A percentile compares a stretch with the other conserved stretches of the same genome.
Evolutionary conservation across 2,888 invertebrate genomes (phyloP).

Genomic region (Icerya purchasi): DNA sequence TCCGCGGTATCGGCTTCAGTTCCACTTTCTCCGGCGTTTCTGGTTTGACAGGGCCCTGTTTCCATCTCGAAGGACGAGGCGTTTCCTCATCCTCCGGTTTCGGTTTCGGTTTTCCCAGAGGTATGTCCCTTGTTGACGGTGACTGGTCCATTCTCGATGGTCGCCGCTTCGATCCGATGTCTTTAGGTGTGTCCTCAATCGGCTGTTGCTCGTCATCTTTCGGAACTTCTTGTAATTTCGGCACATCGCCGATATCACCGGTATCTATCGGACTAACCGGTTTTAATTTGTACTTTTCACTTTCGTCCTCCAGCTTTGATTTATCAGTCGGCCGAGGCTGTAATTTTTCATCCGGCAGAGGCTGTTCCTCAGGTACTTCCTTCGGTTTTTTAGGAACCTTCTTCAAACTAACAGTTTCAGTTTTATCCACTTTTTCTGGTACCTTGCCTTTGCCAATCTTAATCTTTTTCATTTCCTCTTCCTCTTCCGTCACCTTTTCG

Average conservation of each 20-base stretch:
- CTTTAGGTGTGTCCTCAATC: slow-evolving; percentile 16
- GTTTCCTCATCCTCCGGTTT: slow-evolving; percentile 20
- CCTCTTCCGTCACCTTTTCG: slow-evolving; percentile 26
- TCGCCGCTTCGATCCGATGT: too few species aligned
- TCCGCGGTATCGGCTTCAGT: slow-evolving; percentile 23
- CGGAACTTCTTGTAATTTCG: slow-evolving; percentile 16
- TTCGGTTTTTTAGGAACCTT: slow-evolving; percentile 21
- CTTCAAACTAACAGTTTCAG: slow-evolving; percentile 29
- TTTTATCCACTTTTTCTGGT: slow-evolving; percentile 20
- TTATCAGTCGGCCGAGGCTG: slow-evolving; percentile 21
- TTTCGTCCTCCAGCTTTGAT: slow-evolving; percentile 16
- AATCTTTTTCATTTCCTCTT: slow-evolving; percentile 27
- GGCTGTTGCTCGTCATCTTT: slow-evolving; percentile 18
- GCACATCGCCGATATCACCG: slow-evolving; percentile 16
- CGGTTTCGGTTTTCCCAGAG: slow-evolving; percentile 17
- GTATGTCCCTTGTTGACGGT: slow-evolving; percentile 19
- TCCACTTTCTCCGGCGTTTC: slow-evolving; percentile 24
- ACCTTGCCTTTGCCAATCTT: slow-evolving; percentile 32
- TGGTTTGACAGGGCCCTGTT: slow-evolving; percentile 25
- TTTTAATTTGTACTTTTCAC: slow-evolving; percentile 19
- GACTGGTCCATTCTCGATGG: slow-evolving; percentile 17
- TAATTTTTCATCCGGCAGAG: slow-evolving; percentile 17
- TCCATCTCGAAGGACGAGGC: slow-evolving; percentile 25
- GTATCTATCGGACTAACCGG: slow-evolving; percentile 20
- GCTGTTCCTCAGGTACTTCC: slow-evolving; percentile 19